phyloP scores from a whole-genome alignment of 2,888 invertebrate species.

The Dryobotodes eremita region DNA sequence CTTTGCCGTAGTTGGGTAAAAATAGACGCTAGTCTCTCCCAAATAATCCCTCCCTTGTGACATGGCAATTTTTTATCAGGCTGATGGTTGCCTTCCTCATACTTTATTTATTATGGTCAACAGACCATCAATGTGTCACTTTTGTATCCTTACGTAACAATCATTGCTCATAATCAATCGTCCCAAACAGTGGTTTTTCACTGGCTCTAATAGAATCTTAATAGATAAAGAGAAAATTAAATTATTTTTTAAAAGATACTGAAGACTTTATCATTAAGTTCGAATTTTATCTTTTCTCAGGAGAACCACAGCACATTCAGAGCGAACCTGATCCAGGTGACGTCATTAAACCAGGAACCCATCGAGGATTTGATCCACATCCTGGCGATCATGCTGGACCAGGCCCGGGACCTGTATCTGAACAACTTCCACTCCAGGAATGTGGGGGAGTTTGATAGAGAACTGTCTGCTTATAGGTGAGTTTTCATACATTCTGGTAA shows the following conservation, averaged over 20 bases:
- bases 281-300: slow-evolving; percentile 69
- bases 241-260: neutral
- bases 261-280: neutral
- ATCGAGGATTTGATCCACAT: slow-evolving; percentile 92
- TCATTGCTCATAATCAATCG: neutral
- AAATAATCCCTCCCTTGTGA: neutral
- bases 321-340: slow-evolving; percentile 83
- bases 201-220: neutral
- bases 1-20: neutral
- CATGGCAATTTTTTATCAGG: neutral
- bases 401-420: slow-evolving; percentile 91
- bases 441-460: slow-evolving; percentile 78
- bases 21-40: neutral
- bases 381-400: slow-evolving; percentile 91
- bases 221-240: neutral
- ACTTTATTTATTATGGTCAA: neutral
- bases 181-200: neutral
- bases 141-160: neutral
- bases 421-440: slow-evolving; percentile 76
- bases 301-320: slow-evolving; percentile 83
- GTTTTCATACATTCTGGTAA: neutral
- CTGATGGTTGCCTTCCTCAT: neutral
- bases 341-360: slow-evolving; percentile 83
- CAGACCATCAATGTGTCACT: no score
- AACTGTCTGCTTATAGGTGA: slow-evolving; percentile 81